A percentile compares a stretch with the other conserved stretches of the same genome.
These are phyloP conservation scores for Mythimna ferrago DNA, from an alignment of 2,888 invertebrate genomes.

Conservation along the genomic window DNA sequence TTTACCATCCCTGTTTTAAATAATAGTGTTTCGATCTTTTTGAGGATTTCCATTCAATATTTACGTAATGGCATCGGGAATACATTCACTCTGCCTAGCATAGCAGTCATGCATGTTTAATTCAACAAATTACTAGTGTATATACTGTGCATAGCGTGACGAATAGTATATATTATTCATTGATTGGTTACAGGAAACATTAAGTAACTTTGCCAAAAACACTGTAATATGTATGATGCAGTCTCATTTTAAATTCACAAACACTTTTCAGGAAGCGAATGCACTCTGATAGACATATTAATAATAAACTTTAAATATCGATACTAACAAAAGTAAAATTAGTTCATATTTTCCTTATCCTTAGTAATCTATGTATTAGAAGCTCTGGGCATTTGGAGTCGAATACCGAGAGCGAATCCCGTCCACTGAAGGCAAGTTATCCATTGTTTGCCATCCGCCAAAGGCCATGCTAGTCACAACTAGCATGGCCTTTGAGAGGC, in stretches of 20 bases:
- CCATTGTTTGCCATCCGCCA: no score
- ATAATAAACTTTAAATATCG: no score
- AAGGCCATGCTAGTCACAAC: no score
- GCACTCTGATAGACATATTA: not conserved
- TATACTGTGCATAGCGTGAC: not conserved
- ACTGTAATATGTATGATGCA: not conserved
- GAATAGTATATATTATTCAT: slow-evolving; percentile 10
- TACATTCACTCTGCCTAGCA: not conserved
- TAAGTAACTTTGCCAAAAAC: not conserved
- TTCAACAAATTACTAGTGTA: not conserved
- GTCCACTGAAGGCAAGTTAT: no score
- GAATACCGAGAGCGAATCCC: no score
- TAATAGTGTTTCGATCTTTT: not conserved
- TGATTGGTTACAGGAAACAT: slow-evolving; percentile 8
- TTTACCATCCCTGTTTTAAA: not conserved
- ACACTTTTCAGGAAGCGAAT: not conserved
- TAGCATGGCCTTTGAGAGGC: no score
- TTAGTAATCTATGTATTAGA: no score
- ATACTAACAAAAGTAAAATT: no score
- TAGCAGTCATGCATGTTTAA: not conserved
- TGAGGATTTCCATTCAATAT: slow-evolving; percentile 7
- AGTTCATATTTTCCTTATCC: no score
- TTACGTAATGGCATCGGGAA: slow-evolving; percentile 3
- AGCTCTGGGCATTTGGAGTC: no score
- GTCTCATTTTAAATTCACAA: slow-evolving; percentile 1